Evolutionary conservation across 2,797 vertebrate species (phyloP), one percentile per base, ranked within the genome.

Genomic region (Loriculus beryllinus): DNA sequence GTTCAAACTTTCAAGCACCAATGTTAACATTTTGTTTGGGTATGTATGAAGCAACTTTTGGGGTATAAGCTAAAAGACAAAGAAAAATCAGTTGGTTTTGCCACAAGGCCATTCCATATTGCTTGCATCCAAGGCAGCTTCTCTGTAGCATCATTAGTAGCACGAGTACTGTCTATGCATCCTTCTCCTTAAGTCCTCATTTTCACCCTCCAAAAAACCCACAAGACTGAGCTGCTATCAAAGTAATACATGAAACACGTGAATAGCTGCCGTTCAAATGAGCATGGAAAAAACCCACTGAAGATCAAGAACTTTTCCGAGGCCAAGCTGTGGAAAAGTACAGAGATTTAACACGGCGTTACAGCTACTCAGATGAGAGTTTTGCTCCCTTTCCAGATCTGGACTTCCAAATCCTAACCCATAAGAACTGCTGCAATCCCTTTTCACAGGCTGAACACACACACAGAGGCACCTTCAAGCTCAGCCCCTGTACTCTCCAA

Each of bases 241-340:
- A 60, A 74, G 35, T 68, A 9, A 49, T 6, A 20, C 19, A 22
- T 4, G 6, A 67, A 52, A 29, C 7, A 6, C 6, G 4, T 10
- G 42, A 91, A 52, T 19, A 57, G 49, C 33, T 93, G 68, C 79
- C 52, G 37, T 33, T 78, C 8, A 8, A 72, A n/a, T 0, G 1
- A 94, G 56, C 54, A 67, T 56, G 82, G 88, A 95, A 95, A 95
- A 96, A 95, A 63, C 4, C 78, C 85, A 94, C 42, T 17, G 40
- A 54, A 68, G n/a, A 91, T 40, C 42, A 81, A 80, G 92, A 96
- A 71, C 54, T 39, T 85, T 92, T 93, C 92, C 92, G 52, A 63
- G 26, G 16, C 21, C 28, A 51, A 89, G 62, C 47, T 91, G 40
- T 91, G 94, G 94, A 95, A 94, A 94, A 92, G 67, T 86, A 94